Evolutionary conservation across 2,888 invertebrate species (phyloP).

Genomic region (Erynnis tages): DNA sequence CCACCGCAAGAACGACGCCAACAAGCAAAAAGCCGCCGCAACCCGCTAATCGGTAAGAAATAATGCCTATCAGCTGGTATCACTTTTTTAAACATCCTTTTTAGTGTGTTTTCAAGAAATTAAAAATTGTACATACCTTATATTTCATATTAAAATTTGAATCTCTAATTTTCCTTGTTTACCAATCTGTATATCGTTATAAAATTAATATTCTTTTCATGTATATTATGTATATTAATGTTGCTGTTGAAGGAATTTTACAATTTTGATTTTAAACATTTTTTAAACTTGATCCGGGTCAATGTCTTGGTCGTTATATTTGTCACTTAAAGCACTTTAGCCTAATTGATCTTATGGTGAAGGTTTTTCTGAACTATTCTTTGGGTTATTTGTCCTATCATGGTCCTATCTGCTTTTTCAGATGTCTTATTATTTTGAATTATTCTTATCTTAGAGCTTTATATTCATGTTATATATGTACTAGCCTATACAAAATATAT

Average conservation of each 20-base stretch:
- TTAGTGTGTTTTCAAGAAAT: too few relatives aligned
- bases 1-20: conserved; percentile 40
- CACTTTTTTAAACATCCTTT: neutral
- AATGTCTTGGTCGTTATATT: neutral
- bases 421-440: neutral
- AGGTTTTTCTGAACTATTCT: neutral
- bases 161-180: too few relatives aligned
- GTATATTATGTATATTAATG: too few relatives aligned
- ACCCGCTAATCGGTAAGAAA: conserved; percentile 62
- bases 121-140: too few relatives aligned
- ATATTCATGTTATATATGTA: conserved; percentile 13
- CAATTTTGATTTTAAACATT: too few relatives aligned
- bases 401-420: neutral
- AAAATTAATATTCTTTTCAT: too few relatives aligned
- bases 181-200: too few relatives aligned
- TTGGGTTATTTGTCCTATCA: neutral
- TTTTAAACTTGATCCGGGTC: too few relatives aligned
- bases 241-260: too few relatives aligned
- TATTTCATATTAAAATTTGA: too few relatives aligned
- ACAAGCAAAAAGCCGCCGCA: conserved; percentile 61
- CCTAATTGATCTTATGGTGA: conserved; percentile 6
- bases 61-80: neutral
- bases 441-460: conserved; percentile 6
- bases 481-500: conserved; percentile 37
- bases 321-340: neutral